Evolutionary conservation across 1,140 invertebrate genomes (phyloP).

Genomic region (Limonius californicus): DNA sequence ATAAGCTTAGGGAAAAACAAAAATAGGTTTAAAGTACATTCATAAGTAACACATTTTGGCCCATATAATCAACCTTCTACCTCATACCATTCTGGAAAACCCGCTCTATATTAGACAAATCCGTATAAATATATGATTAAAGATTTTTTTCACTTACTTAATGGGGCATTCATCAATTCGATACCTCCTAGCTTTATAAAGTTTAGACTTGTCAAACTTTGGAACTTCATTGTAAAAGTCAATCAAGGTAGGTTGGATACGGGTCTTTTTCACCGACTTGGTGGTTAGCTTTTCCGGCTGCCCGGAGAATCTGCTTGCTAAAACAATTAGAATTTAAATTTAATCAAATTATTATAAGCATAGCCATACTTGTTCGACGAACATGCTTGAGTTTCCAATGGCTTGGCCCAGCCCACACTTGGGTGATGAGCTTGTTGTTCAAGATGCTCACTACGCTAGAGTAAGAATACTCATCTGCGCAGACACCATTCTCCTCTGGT

Average conservation of each 20-base stretch:
- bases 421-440: not conserved
- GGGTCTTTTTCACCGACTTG: not conserved
- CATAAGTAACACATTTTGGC: too few relatives aligned
- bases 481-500: conserved; percentile 42
- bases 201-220: not conserved
- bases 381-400: conserved; percentile 67
- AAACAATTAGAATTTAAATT: not conserved
- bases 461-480: conserved; percentile 67
- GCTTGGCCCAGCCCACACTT: conserved; percentile 69
- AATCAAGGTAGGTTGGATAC: not conserved
- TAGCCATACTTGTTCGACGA: conserved; percentile 17
- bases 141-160: not conserved
- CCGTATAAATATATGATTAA: too few relatives aligned
- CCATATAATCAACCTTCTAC: too few relatives aligned
- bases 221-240: not conserved
- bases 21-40: too few relatives aligned
- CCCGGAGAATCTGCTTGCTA: not conserved
- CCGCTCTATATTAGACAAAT: too few relatives aligned
- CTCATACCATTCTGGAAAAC: too few relatives aligned
- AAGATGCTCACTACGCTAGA: conserved; percentile 51
- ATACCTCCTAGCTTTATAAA: not conserved
- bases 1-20: too few relatives aligned
- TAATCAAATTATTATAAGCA: not conserved
- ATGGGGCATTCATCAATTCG: not conserved
- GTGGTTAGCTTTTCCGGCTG: not conserved